Base-by-base conservation (phyloP, 2,888 invertebrate species). In the Dryocosmus kuriphilus region DNA sequence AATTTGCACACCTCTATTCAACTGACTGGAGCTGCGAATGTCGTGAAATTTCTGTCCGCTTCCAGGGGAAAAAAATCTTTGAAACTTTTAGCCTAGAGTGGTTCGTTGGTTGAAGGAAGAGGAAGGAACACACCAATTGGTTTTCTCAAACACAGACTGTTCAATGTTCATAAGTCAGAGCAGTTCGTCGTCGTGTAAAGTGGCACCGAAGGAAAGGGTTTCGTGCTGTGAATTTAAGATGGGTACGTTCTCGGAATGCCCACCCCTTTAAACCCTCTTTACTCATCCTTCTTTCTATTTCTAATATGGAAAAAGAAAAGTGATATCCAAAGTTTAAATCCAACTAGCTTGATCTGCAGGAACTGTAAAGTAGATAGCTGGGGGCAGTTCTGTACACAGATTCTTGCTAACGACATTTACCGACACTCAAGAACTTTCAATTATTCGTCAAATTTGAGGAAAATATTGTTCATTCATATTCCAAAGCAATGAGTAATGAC, bases 181-280 rank as follows among this genome's bases (percentile, higher is more conserved):
- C 62, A 62, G 62, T 62, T n/a, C n/a, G n/a, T 62, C 62, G 32
- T 62, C 19, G 65, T 35, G 16, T 65, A 65, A 65, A 65, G 65
- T 65, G 41, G 41, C 65, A 24, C 38, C 22, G 60, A 14, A 60
- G 60, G 27, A 27, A 60, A 38, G 38, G 38, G 65, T 38, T 65
- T 65, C 65, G 65, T 65, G 65, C 41, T 41, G 38, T 65, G 65
- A 65, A 65, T 65, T 65, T 65, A 24, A 65, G 65, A 65, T 65
- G 65, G 32, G 22, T 38, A 65, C 38, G 63, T 65, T 65, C 41
- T 24, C 41, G 65, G 65, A n/a, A 22, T 6, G 19, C 65, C 65
- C 24, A n/a, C 6, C 5, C 22, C 38, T 8, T 24, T 19, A 51
- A n/a, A 51, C 65, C 24, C 65, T 65, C 24, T 38, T 35, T 41